Conservation (phyloP, 2,888 invertebrate species). For the Heterodera filipjevi region DNA sequence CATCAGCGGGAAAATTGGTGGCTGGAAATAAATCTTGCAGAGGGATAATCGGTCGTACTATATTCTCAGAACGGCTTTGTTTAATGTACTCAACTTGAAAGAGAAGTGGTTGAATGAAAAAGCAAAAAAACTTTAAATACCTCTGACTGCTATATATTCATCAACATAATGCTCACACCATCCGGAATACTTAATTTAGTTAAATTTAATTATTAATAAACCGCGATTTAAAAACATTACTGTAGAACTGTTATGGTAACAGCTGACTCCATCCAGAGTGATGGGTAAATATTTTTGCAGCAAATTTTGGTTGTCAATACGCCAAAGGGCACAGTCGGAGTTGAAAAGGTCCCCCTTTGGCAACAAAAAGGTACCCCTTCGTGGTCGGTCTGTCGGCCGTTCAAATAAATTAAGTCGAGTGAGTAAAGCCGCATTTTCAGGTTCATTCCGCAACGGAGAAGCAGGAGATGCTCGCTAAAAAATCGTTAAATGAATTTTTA, state of each 20-base stretch:
- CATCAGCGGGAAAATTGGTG: slow-evolving; percentile 28
- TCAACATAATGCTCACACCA: slow-evolving; percentile 62
- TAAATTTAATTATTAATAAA: neutral
- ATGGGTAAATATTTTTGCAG: slow-evolving; percentile 61
- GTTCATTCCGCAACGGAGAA: neutral
- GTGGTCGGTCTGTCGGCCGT: slow-evolving; percentile 33
- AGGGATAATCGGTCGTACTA: slow-evolving; percentile 56
- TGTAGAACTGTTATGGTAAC: slow-evolving; percentile 54
- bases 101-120: slow-evolving; percentile 3
- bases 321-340: slow-evolving; percentile 61
- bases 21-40: slow-evolving; percentile 57
- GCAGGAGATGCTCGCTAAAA: neutral
- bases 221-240: neutral
- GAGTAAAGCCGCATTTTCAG: neutral
- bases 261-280: slow-evolving; percentile 30
- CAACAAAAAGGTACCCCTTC: slow-evolving; percentile 64
- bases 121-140: slow-evolving; percentile 23
- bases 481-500: too few relatives aligned
- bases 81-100: slow-evolving; percentile 33
- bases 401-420: slow-evolving; percentile 30
- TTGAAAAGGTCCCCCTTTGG: slow-evolving; percentile 56
- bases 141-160: slow-evolving; percentile 53
- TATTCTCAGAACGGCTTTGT: slow-evolving; percentile 51
- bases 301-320: slow-evolving; percentile 64
- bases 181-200: slow-evolving; percentile 59